Base-by-base conservation (phyloP, 2,797 vertebrate genomes). In the Sebastes oblongus region DNA sequence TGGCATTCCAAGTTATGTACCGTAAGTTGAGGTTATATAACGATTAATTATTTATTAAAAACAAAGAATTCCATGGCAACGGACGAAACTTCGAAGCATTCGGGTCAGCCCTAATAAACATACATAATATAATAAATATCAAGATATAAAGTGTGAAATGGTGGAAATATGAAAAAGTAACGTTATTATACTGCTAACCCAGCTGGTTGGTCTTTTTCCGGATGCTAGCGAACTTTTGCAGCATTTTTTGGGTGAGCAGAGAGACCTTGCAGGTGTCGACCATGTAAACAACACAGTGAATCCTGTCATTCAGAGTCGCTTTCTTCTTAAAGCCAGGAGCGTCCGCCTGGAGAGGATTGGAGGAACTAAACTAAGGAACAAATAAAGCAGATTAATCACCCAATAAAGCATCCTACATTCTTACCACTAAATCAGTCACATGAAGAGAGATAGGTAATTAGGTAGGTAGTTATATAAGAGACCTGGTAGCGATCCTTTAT, bases 231-330 rank as follows among this genome's bases (percentile, higher is more conserved):
- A 96, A 78, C 88, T 94, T 95, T 4, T 93, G 78, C 10, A 89
- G 32, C 60, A 92, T 88, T 25, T 93, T 90, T 4, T 88, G 59
- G 6, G 81, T 76, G 42, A 95, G 71, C 16, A 95, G 32, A 3
- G 86, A 92, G 58, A 88, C 66, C 64, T 86, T 94, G 88, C 87
- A 56, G 69, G 87, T 29, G 73, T 96, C 94, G 0, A 95, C 25
- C 2, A 94, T 86, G 50, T 92, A 95, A 7, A 89, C 92, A 64
- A 95, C 83, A 66, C 94, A 94, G 83, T 95, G 93, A 54, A 95
- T 90, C 81, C 0, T 80, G 46, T 96, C 92, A 39, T 71, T 91
- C 66, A 95, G 42, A 9, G 66, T 78, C 3, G 50, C 73, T 2
- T 76, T 11, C 50, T 88, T 89, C 56, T 22, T 69, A 62, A 70